Percentiles rank a stretch among this genome's conserved stretches.
Conservation (phyloP, 2,888 invertebrate genomes). For the Mythimna ferrago region DNA sequence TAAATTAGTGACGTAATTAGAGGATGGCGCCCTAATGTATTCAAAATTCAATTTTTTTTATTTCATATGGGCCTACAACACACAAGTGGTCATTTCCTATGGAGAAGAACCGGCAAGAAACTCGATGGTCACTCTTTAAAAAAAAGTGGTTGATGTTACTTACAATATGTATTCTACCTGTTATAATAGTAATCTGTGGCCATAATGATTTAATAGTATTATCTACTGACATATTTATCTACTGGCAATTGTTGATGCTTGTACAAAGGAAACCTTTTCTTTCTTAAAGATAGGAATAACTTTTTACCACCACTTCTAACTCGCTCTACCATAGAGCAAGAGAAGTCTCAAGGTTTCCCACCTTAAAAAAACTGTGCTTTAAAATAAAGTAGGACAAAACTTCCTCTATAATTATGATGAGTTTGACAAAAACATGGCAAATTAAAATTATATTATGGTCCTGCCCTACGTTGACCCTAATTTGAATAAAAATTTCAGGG, state of each 20-base stretch:
- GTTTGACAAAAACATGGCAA: background rate
- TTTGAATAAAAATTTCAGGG: slow-evolving; percentile 6
- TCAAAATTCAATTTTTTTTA: no score
- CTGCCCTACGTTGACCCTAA: slow-evolving; percentile 5
- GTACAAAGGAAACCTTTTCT: background rate
- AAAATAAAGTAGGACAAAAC: background rate
- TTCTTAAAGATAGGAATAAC: background rate
- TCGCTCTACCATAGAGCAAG: no score
- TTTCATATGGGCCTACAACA: no score
- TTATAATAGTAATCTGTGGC: background rate
- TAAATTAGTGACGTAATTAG: no score
- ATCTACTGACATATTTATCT: background rate
- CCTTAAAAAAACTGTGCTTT: background rate
- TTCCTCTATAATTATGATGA: background rate
- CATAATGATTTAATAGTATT: no score
- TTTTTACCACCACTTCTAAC: no score
- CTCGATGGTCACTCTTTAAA: no score
- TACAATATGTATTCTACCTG: background rate
- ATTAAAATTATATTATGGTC: background rate
- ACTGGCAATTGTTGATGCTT: background rate
- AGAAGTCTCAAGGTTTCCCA: no score
- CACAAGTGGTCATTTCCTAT: no score
- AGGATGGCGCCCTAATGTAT: background rate
- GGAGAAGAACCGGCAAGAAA: no score
- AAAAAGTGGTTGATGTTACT: no score